Evolutionary conservation across 1,140 invertebrate genomes (phyloP), one percentile per base, ranked within the genome.

Genomic region (Chironomus tepperi): DNA sequence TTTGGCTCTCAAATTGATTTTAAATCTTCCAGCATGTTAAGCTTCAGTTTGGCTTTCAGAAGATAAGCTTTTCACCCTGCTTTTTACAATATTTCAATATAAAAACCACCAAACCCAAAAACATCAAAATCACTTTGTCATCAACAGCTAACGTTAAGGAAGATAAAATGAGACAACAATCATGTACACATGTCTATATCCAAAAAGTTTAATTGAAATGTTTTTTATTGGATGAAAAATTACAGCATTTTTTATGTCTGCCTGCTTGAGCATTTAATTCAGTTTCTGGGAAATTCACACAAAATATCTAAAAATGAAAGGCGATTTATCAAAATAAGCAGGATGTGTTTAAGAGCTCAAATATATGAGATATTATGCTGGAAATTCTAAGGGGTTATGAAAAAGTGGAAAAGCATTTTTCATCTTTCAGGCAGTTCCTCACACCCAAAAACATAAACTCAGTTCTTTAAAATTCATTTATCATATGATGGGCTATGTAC

Each of bases 241-340:
- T 57, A 12, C 24, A 57, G 1, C 47, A 57, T n/a, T 57, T 57
- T 57, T n/a, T 57, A 57, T 57, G 7, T 57, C 1, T 12, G 8
- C 43, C 15, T 8, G 8, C 9, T 2, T 47, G 43, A 12, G 43
- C 43, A 57, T n/a, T 5, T n/a, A 1, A 57, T 15, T 57, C 47
- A 57, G 10, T 57, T n/a, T 5, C 3, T 12, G 3, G 15, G 24
- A n/a, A 57, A 70, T 70, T 70, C 18, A 19, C 65, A 70, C 16
- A 18, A 18, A 16, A 19, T 18, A 70, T 70, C 65, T 9, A 70
- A 70, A 19, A 21, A 3, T 16, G 19, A 70, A 70, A 21, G 65
- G 65, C 65, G 65, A 70, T 70, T 70, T 70, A 70, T 70, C 65
- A 70, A 16, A 34, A 34, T n/a, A 70, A 18, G 16, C 65, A 70